Evolutionary conservation across 64 coral and sea anemone species (phyloP).

Genomic region (Stichodactyla mertensii): DNA sequence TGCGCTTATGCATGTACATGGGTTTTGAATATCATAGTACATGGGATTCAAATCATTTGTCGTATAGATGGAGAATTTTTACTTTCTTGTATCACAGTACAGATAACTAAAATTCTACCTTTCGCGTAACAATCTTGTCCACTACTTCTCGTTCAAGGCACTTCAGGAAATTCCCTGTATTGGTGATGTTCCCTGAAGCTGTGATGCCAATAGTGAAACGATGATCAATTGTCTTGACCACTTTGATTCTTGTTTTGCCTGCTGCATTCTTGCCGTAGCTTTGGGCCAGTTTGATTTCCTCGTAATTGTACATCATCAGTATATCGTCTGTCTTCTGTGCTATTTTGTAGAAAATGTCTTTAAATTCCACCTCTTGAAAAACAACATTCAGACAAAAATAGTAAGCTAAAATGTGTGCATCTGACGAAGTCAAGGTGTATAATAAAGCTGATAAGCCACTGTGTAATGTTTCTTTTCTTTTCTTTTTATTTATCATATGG

Average conservation of each 20-base stretch:
- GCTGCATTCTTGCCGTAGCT: neutral
- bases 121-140: neutral
- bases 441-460: neutral
- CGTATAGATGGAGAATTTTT: too few species aligned
- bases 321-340: constrained; percentile 7
- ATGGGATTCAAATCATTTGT: too few species aligned
- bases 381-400: neutral
- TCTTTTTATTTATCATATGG: too few species aligned
- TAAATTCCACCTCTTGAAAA: constrained; percentile 10
- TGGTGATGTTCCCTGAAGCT: constrained; percentile 5
- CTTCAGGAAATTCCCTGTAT: constrained; percentile 1
- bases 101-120: neutral
- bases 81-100: too few species aligned
- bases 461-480: too few species aligned
- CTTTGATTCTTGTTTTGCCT: neutral
- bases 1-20: too few species aligned
- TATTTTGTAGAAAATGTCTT: neutral
- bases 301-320: constrained; percentile 25
- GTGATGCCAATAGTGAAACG: constrained; percentile 30
- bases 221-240: constrained; percentile 11
- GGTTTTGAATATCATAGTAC: too few species aligned
- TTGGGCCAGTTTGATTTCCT: neutral
- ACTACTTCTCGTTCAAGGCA: constrained; percentile 16
- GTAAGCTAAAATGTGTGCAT: too few species aligned
- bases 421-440: too few species aligned